Evolutionary conservation across 2,797 vertebrate species (phyloP).

Genomic region (Masticophis lateralis): DNA sequence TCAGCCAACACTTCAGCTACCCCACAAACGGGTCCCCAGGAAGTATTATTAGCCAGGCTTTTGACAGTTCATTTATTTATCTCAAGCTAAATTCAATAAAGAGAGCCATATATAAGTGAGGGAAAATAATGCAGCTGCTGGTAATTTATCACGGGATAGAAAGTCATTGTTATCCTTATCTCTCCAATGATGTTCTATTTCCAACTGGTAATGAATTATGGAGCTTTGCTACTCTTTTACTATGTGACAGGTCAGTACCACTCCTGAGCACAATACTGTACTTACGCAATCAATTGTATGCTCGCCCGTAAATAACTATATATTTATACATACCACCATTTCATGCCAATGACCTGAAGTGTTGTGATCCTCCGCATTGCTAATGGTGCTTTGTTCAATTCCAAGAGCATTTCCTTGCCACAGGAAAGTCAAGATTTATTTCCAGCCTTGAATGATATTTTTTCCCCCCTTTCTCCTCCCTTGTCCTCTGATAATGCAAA

Average conservation of each 20-base stretch:
- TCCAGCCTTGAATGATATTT: slow-evolving; percentile 18
- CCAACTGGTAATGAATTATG: slow-evolving; percentile 82
- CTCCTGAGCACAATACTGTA: slow-evolving; percentile 64
- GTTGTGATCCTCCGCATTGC: neutral
- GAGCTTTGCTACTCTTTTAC: slow-evolving; percentile 71
- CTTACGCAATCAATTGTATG: slow-evolving; percentile 65
- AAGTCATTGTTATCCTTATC: slow-evolving; percentile 89
- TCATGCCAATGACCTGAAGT: slow-evolving; percentile 47
- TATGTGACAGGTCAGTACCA: slow-evolving; percentile 66
- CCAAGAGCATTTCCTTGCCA: neutral
- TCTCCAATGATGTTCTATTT: slow-evolving; percentile 84
- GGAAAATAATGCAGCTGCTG: slow-evolving; percentile 84
- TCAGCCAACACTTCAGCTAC: slow-evolving; percentile 74
- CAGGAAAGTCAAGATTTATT: slow-evolving; percentile 37
- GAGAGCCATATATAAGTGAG: slow-evolving; percentile 86
- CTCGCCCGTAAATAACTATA: slow-evolving; percentile 48
- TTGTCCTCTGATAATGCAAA: slow-evolving; percentile 36
- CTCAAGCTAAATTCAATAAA: slow-evolving; percentile 91
- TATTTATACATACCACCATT: slow-evolving; percentile 48
- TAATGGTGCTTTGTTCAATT: slow-evolving; percentile 27
- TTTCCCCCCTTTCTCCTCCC: neutral
- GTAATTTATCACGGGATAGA: slow-evolving; percentile 86
- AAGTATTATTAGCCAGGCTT: slow-evolving; percentile 83
- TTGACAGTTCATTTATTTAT: slow-evolving; percentile 90
- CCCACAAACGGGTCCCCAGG: slow-evolving; percentile 77